Evolutionary conservation across 2,888 invertebrate species (phyloP).

Genomic region (Campoplex capitator): DNA sequence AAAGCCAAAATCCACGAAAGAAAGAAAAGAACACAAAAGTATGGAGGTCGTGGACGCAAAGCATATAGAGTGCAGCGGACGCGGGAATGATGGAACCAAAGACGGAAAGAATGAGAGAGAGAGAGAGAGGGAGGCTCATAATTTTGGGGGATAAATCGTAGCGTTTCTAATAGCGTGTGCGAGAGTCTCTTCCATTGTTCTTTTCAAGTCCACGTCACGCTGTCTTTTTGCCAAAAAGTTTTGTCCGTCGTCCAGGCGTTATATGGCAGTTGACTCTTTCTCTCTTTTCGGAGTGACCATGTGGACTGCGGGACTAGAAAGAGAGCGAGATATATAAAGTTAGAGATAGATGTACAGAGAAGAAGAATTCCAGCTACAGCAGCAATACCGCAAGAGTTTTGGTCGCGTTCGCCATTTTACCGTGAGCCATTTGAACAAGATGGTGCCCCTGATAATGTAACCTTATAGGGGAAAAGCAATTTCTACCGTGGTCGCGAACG

Average conservation of each 20-base stretch:
- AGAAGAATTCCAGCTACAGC: slow-evolving; percentile 38
- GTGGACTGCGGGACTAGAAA: not conserved
- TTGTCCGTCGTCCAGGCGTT: slow-evolving; percentile 7
- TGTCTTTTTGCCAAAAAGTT: slow-evolving; percentile 57
- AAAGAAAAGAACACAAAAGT: not conserved
- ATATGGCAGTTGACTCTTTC: slow-evolving; percentile 7
- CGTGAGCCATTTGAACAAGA: slow-evolving; percentile 83
- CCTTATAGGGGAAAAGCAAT: slow-evolving; percentile 83
- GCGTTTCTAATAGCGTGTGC: slow-evolving; percentile 53
- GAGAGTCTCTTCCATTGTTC: not conserved
- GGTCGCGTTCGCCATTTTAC: slow-evolving; percentile 80
- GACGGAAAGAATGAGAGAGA: slow-evolving; percentile 64
- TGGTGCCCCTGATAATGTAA: slow-evolving; percentile 83
- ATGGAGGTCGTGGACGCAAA: slow-evolving; percentile 9
- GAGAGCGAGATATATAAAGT: not conserved
- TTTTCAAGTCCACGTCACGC: not conserved
- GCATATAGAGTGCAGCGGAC: slow-evolving; percentile 32
- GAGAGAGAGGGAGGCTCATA: slow-evolving; percentile 61
- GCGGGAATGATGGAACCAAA: slow-evolving; percentile 70
- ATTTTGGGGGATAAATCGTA: slow-evolving; percentile 76
- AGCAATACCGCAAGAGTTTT: slow-evolving; percentile 78
- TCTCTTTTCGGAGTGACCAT: slow-evolving; percentile 30
- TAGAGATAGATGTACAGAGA: slow-evolving; percentile 57
- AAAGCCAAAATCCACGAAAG: slow-evolving; percentile 36
- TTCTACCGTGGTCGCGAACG: slow-evolving; percentile 74